These are phyloP conservation scores for Crotalus horridus DNA, from an alignment of 2,113 vertebrate species.

Conservation along the genomic window DNA sequence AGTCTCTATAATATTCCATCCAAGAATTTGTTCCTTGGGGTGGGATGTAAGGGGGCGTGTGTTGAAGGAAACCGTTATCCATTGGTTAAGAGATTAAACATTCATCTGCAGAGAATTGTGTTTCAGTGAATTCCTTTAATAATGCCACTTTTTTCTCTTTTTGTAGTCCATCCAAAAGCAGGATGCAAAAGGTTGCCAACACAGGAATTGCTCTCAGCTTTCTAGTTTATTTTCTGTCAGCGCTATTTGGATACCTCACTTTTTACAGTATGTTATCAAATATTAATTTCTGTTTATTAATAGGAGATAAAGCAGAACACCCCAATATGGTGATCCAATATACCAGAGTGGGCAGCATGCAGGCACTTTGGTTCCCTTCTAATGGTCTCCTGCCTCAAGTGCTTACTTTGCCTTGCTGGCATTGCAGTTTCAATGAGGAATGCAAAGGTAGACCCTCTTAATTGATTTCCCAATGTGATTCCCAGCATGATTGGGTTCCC, in stretches of 20 bases:
- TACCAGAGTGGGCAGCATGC: background rate
- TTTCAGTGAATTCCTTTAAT: background rate
- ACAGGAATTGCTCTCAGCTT: constrained; percentile 85
- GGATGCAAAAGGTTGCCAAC: constrained; percentile 89
- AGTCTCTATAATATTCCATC: background rate
- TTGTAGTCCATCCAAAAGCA: constrained; percentile 83
- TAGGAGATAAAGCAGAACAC: background rate
- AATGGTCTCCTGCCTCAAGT: background rate
- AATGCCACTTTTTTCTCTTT: background rate
- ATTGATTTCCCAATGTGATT: background rate
- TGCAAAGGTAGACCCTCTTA: background rate
- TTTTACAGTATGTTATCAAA: constrained; percentile 84
- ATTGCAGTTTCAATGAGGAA: background rate
- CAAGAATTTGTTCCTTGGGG: background rate
- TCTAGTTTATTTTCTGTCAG: constrained; percentile 84
- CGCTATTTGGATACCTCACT: constrained; percentile 94
- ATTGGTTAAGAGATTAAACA: background rate
- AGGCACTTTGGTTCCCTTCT: background rate
- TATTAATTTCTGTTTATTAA: background rate
- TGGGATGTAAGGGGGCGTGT: background rate
- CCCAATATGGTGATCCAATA: background rate
- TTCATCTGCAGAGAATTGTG: background rate
- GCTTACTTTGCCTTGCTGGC: background rate
- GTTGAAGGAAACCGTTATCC: background rate
- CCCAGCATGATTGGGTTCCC: background rate